Conservation (phyloP, 2,797 vertebrate species). For the Pipistrellus pygmaeus region DNA sequence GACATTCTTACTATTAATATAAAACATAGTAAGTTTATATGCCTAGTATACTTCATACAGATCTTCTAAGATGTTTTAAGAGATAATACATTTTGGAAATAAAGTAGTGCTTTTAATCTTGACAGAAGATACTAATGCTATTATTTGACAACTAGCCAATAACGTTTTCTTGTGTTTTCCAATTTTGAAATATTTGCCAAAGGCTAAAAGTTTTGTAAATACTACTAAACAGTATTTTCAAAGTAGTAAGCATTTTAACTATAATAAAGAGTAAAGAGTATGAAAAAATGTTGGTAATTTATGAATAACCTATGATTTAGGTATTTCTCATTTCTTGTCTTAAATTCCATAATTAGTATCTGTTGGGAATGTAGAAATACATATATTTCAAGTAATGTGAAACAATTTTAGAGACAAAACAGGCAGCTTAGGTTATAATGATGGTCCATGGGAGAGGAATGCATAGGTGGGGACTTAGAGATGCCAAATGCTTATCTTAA, state of each 20-base stretch:
- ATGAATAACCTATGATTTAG: neutral
- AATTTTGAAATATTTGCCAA: neutral
- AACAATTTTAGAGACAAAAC: too few species aligned
- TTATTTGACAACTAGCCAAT: conserved; percentile 11
- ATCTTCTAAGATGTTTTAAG: neutral
- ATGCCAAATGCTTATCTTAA: too few species aligned
- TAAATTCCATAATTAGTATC: neutral
- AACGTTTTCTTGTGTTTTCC: neutral
- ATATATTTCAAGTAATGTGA: neutral
- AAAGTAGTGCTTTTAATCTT: neutral
- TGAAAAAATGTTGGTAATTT: neutral
- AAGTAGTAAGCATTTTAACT: neutral
- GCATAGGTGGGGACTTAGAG: too few species aligned
- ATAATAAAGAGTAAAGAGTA: neutral
- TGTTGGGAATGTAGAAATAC: neutral
- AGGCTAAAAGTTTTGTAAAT: neutral
- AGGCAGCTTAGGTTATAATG: too few species aligned
- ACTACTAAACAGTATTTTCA: neutral
- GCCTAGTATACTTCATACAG: neutral
- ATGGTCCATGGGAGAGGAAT: too few species aligned
- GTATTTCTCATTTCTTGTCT: neutral
- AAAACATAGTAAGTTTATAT: neutral
- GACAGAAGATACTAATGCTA: neutral
- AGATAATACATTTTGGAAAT: neutral
- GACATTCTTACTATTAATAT: neutral